A percentile compares a stretch with the other conserved stretches of the same genome.
Conservation (phyloP, 1,140 invertebrate genomes). For the Trichonephila inaurata region DNA sequence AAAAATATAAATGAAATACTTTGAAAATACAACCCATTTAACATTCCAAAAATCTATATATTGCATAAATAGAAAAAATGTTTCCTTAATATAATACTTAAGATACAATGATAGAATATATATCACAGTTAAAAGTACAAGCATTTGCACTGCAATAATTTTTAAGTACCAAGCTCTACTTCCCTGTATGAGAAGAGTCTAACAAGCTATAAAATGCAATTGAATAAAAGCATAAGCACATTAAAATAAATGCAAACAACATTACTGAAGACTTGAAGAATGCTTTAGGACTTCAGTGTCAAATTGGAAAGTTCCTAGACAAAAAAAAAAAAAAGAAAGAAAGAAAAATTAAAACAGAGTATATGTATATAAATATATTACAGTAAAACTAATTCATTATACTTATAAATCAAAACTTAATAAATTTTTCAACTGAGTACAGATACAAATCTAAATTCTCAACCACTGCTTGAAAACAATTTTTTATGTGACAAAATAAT, state of each 20-base stretch:
- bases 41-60: not conserved
- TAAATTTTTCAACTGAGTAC: too few relatives aligned
- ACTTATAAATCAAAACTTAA: too few relatives aligned
- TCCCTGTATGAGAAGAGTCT: not conserved
- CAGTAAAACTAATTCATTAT: too few relatives aligned
- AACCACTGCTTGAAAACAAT: too few relatives aligned
- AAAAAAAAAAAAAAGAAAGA: not conserved
- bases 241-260: not conserved
- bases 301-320: not conserved
- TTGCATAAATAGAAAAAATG: not conserved
- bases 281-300: not conserved
- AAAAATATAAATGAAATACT: not conserved
- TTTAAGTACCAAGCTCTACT: not conserved
- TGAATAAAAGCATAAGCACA: not conserved
- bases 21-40: not conserved
- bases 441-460: too few relatives aligned
- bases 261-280: not conserved
- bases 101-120: not conserved
- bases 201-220: not conserved
- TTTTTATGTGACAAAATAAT: too few relatives aligned
- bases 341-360: too few relatives aligned
- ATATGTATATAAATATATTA: too few relatives aligned
- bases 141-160: not conserved
- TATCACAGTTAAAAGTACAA: conserved; percentile 13
- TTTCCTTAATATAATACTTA: not conserved